Base-by-base conservation (phyloP, 30 jellyfish, hydroid and myxozoan genomes). In the Aurelia sp. region DNA sequence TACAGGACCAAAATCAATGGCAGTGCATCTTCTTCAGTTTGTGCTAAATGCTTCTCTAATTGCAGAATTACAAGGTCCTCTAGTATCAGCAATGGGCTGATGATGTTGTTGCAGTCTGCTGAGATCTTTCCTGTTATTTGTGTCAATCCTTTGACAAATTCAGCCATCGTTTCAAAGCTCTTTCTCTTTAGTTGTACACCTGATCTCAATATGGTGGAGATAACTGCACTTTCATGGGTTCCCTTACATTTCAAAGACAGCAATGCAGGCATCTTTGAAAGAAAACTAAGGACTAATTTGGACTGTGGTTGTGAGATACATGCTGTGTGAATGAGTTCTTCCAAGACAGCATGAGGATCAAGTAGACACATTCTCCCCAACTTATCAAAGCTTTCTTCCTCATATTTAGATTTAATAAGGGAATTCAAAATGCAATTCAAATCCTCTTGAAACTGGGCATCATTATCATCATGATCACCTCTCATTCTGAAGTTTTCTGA, bases 281-380 rank as follows among this genome's bases (percentile, higher is more conserved):
- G 33, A 52, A 81, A 81, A 63, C 23, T 50, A 20, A 81, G 74
- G 53, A 68, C 74, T 11, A 72, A 61, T 48, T 30, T 68, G 50
- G 83, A 23, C 68, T 53, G 61, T 0, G 79, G 82, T 4, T 52
- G 31, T 41, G 90, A 81, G 18, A 48, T 65, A 50, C 15, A 11
- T 15, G 79, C 90, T 1, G 78, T 66, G n/a, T n/a, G 17, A 6
- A 81, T n/a, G 7, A 81, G 78, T 41, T 81, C 83, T 27, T 19
- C 27, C 11, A 81, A 30, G 10, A 72, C 72, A 53, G 70, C 78
- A 53, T 9, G 13, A 10, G 90, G 90, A 18, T 22, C 47, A 11
- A 20, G 13, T 27, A 81, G 13, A 19, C 76, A 18, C 52, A 68
- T 35, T 21, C 72, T 62, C 12, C 84, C 74, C 3, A 81, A 63